phyloP scores from a whole-genome alignment of 2,113 vertebrate species.

The Centropus bengalensis region DNA sequence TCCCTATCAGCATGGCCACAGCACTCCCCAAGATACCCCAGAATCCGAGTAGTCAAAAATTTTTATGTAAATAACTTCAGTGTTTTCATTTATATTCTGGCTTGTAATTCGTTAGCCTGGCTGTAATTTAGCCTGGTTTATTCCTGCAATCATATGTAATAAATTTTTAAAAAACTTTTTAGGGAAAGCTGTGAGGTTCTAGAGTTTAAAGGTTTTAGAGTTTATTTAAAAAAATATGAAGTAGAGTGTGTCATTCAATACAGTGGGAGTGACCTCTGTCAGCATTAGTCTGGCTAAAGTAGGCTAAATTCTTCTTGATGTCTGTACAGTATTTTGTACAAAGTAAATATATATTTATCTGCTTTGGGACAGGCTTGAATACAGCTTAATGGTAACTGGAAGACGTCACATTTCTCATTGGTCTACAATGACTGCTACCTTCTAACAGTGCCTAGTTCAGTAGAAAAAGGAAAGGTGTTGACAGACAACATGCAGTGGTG shows the following conservation, averaged over 20 bases:
- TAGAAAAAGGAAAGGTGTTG: background rate
- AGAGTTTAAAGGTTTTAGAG: background rate
- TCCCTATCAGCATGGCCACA: background rate
- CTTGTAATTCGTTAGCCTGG: background rate
- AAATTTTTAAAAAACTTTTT: background rate
- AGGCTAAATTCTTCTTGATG: background rate
- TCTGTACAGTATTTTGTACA: background rate
- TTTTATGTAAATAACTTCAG: background rate
- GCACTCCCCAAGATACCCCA: background rate
- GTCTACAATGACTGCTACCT: background rate
- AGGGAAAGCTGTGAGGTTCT: background rate
- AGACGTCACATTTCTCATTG: background rate
- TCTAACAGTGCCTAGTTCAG: background rate
- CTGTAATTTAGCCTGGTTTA: background rate
- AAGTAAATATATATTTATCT: background rate
- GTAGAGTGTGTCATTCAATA: background rate
- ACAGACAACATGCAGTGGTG: accelerated
- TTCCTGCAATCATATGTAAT: background rate
- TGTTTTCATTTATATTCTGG: background rate
- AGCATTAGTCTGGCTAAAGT: background rate
- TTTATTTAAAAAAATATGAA: background rate
- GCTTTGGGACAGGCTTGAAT: background rate
- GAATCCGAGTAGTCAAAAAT: background rate
- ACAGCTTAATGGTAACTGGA: background rate
- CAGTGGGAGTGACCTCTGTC: background rate